These are phyloP conservation scores for Euwallacea similis DNA, from an alignment of 1,140 invertebrate species.

Conservation along the genomic window DNA sequence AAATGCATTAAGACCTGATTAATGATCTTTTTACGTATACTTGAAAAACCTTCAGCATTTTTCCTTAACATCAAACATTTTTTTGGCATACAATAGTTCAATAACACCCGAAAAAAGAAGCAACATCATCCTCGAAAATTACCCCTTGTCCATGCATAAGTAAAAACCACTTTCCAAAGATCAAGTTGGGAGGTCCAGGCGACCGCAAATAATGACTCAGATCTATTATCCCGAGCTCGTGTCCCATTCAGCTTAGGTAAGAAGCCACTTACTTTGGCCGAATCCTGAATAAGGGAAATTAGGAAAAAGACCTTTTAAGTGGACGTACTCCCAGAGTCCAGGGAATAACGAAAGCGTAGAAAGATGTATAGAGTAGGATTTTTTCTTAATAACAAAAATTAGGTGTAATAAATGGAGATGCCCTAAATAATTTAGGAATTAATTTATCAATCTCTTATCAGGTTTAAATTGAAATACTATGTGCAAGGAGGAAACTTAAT, in stretches of 20 bases:
- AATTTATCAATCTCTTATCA: constrained; percentile 1
- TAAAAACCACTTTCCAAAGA: background rate
- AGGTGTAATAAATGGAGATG: background rate
- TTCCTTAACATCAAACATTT: too few species aligned
- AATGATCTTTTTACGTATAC: too few species aligned
- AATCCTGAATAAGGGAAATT: constrained; percentile 11
- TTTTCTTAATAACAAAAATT: too few species aligned
- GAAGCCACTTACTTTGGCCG: constrained; percentile 3
- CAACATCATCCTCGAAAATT: too few species aligned
- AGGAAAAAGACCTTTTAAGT: constrained; percentile 5
- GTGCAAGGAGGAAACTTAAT: constrained; percentile 8
- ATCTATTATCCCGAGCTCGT: constrained; percentile 8
- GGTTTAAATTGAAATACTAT: constrained; percentile 8
- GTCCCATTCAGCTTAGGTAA: constrained; percentile 17
- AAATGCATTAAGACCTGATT: too few species aligned
- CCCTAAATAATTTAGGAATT: background rate
- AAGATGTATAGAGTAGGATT: too few species aligned
- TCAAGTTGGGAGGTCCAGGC: constrained; percentile 4
- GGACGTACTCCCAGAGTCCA: background rate
- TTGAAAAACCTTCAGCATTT: too few species aligned
- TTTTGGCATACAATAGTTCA: too few species aligned
- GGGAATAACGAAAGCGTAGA: background rate
- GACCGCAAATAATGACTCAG: constrained; percentile 5
- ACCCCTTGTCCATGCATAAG: background rate
- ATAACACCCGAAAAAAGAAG: too few species aligned